Base-by-base conservation (phyloP, 2,113 vertebrate species). In the Rhineura floridana region DNA sequence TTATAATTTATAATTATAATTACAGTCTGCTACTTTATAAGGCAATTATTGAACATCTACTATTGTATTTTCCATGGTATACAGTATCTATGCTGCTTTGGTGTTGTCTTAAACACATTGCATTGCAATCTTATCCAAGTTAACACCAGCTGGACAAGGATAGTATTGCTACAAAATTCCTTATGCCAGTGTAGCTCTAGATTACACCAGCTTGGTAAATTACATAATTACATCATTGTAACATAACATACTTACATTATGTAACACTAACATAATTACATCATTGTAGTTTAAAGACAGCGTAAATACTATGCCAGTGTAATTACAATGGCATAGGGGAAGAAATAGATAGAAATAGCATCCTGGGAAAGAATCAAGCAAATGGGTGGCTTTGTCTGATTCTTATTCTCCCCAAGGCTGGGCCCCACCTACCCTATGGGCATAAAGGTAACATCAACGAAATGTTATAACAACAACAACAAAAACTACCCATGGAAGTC, bases 11-110 rank as follows among this genome's bases (percentile, higher is more conserved):
- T 55, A 15, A 55, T 11, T 17, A 55, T 15, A 19, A 59, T 59
- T 59, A 21, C 19, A 19, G 73, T 90, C 55, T 90, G 55, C 46
- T 65, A 52, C 0, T 87, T 93, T 90, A 85, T 89, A 91, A 85
- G 69, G 44, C 59, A 76, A 50, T 80, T 52, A 79, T 91, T 93
- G 90, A 91, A 90, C 17, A 76, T 48, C 86, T 92, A 30, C 86
- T 80, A 81, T 39, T 90, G 21, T 91, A 92, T 63, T 88, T 59
- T 88, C 91, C 84, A 89, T 55, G 42, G 10, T 84, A 86, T 36
- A n/a, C n/a, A n/a, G n/a, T n/a, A 72, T 73, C 67, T 82, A 39
- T 91, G 86, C 82, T 84, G 83, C 85, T 89, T 76, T 89, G 81
- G 76, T 89, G 42, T 87, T 86, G 72, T 65, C 39, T 65, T 76